Base-by-base conservation (phyloP, 2,113 vertebrate genomes). In the Gnathonemus longibarbis region DNA sequence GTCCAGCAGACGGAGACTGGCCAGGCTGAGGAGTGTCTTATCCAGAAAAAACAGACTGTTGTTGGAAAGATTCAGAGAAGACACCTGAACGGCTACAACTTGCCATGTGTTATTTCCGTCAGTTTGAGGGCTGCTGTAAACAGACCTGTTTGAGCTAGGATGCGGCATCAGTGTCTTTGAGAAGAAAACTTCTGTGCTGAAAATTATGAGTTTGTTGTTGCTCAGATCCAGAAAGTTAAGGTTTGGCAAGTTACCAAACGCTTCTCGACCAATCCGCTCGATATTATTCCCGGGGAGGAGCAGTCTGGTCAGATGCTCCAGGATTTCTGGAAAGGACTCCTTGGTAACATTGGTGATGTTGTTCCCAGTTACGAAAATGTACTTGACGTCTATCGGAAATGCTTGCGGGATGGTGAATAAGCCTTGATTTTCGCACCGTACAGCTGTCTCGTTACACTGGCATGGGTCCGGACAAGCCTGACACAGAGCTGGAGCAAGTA, bases 191-290 rank as follows among this genome's bases (percentile, higher is more conserved):
- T 87, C 91, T 1, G 95, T 92, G 90, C 94, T 96, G 90, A 99
- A 95, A 50, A 1, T 19, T 2, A 0, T 53, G 90, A 99, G 94
- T 0, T 89, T 94, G 94, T 98, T 99, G 94, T 97, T 94, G 93
- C 97, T 97, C 91, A 99, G 94, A 93, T 99, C 97, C 88, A 99
- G 95, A 53, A 93, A 93, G 84, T 91, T 93, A 62, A 99, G 94
- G 90, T 93, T 93, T 83, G 97, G 97, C 94, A 99, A 94, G 74
- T 96, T 94, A 1, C 94, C 91, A 89, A 99, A 97, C 90, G 94
- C 95, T 21, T 93, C 93, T 0, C 92, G 93, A n/a, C 93, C 95
- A 93, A 99, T 95, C 35, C 50, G 58, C 91, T 90, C 80, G 90
- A 99, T 91, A 91, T 92, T 94, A 94, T 97, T 98, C 87, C 95